Conservation (phyloP, 37 sponge, comb jelly and placozoan species). For the Spongilla lacustris region DNA sequence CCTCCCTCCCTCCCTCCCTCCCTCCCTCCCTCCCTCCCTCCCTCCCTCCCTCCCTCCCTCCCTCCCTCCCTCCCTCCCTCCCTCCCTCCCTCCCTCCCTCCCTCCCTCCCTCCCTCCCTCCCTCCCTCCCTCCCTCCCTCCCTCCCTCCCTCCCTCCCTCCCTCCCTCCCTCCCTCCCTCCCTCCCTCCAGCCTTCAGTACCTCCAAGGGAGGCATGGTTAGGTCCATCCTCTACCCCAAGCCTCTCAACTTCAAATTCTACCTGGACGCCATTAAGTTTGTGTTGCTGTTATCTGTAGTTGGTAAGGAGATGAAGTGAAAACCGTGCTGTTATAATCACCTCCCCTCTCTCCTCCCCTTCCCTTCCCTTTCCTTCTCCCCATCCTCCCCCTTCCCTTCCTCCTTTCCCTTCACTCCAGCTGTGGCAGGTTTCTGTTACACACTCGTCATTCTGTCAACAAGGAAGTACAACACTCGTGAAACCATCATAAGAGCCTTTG, state of each 20-base stretch:
- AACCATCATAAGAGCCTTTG: conserved; percentile 70
- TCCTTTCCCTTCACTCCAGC: no score
- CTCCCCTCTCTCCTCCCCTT: background rate
- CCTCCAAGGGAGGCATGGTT: conserved; percentile 74
- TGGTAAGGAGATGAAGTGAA: background rate
- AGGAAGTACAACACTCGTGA: conserved; percentile 25
- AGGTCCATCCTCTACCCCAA: conserved; percentile 89
- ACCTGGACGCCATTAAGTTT: background rate
- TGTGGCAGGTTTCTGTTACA: conserved; percentile 26
- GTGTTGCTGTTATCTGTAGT: background rate
- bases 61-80: no score
- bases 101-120: no score
- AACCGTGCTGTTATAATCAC: background rate
- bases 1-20: no score
- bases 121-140: no score
- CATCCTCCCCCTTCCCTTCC: background rate
- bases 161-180: no score
- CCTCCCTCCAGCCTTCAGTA: conserved; percentile 22
- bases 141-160: no score
- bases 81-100: no score
- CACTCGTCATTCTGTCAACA: conserved; percentile 10
- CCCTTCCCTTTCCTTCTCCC: background rate
- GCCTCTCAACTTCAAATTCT: conserved; percentile 73
- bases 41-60: no score
- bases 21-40: no score